Base-by-base conservation (phyloP, 2,797 vertebrate genomes). In the Carcharodon carcharias region DNA sequence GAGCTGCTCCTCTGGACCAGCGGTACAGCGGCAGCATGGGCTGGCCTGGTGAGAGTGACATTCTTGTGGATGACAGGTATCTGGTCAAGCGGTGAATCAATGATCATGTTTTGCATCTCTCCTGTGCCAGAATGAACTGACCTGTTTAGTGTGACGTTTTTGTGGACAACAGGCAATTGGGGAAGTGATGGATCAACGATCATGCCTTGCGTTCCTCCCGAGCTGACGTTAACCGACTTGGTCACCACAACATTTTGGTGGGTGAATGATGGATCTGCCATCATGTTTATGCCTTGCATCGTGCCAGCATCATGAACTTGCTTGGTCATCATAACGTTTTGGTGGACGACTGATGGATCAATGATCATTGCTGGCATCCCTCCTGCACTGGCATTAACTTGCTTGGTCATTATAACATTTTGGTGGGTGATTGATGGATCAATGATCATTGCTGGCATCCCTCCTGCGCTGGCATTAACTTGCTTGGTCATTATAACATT, bases 11-110 rank as follows among this genome's bases (percentile, higher is more conserved):
- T 95, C 50, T 71, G 94, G 45, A 31, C 26, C 67, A 35, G 14
- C 0, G 45, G 4, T 2, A 18, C 12, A 8, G 0, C 16, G n/a
- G 8, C 21, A 45, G 35, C 21, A 0, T 67, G 6, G 8, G 16
- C n/a, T 3, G 91, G 12, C 91, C 35, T 65, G 2, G n/a, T 95
- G 4, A 95, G 69, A 2, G 45, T 71, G 28, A 71, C 94, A 18
- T 95, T 95, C 35, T 95, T 95, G 69, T 95, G 69, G 69, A n/a
- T 77, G 50, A n/a, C 50, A 0, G 67, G 67, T 1, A 18, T 18
- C 23, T 18, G 67, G n/a, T 35, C 31, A 0, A 21, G 31, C 11
- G 40, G 45, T 28, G 65, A 28, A 35, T 54, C 12, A 8, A 0
- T 45, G 2, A 16, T 7, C 4, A 7, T n/a, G 69, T 12, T 50